Evolutionary conservation across 2,888 invertebrate genomes (phyloP), one percentile per base, ranked within the genome.

Genomic region (Latrodectus elegans): DNA sequence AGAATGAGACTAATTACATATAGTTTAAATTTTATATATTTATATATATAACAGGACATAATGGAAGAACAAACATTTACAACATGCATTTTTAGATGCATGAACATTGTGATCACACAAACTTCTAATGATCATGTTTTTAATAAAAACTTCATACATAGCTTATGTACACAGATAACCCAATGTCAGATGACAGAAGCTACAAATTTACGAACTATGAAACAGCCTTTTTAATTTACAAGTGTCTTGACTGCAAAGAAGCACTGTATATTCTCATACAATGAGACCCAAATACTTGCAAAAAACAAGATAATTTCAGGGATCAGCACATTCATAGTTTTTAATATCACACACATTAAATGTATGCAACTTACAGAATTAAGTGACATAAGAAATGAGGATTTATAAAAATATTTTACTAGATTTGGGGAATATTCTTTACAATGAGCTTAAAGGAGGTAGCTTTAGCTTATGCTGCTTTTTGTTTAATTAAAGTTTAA

Each of bases 11-110:
- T 82, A 82, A 82, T 82, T 82, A 82, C 82, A 82, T 82, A 75
- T 81, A 78, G 77, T 14, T 77, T 77, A 68, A 67, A 65, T 81
- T 81, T 74, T 85, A 85, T 74, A 85, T 79, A 79, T 74, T 74
- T 79, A 74, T 79, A 79, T 79, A 71, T 77, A 64, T 71, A 77
- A 79, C 73, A 79, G 53, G 68, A 70, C 60, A 75, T 76, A 12
- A 74, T 88, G 83, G 82, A 83, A 73, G 82, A 88, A 88, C 82
- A 88, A 82, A 83, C 78, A 88, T 82, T 74, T 88, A 88, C 87
- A 83, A 78, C 87, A 85, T 79, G 78, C 78, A 88, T 49, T 64
- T 55, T 64, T 55, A 77, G 67, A 77, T 79, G 87, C 83, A 88
- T 72, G 67, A 77, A 12, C 67, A 87, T 73, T 74, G 67, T 64